Conservation (phyloP, 2,797 vertebrate species). For the Catostomus latipinnis region DNA sequence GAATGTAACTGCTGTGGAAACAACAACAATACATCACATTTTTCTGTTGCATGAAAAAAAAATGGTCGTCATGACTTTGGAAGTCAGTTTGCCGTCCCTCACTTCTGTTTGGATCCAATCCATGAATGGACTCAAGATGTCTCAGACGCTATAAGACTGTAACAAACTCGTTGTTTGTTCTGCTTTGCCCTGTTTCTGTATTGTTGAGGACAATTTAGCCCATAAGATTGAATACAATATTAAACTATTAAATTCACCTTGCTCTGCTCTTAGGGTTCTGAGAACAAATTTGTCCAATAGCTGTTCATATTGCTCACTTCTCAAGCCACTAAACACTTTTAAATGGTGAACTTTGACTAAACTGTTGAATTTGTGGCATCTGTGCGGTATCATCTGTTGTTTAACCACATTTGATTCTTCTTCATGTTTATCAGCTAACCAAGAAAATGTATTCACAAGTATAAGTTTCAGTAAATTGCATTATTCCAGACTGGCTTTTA, state of each 20-base stretch:
- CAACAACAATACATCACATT: conserved; percentile 66
- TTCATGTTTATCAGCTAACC: conserved; percentile 26
- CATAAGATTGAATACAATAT: background rate
- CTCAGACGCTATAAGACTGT: background rate
- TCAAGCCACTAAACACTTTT: conserved; percentile 51
- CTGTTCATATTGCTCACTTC: conserved; percentile 43
- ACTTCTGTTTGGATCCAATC: conserved; percentile 6
- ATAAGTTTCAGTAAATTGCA: conserved; percentile 5
- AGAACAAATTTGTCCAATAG: conserved; percentile 53
- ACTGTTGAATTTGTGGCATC: conserved; percentile 64
- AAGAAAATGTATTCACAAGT: conserved; percentile 14
- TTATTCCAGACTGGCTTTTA: background rate
- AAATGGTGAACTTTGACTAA: conserved; percentile 61
- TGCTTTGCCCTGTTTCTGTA: background rate
- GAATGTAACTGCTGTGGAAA: conserved; percentile 66
- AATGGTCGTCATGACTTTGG: conserved; percentile 50
- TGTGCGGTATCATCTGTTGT: conserved; percentile 68
- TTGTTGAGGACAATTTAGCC: background rate
- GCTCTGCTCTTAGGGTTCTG: conserved; percentile 46
- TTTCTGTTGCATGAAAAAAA: conserved; percentile 40
- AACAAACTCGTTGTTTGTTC: background rate
- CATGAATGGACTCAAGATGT: conserved; percentile 5
- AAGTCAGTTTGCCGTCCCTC: conserved; percentile 29
- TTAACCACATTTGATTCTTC: conserved; percentile 30
- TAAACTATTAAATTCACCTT: conserved; percentile 40